These are phyloP conservation scores for Pantelozetes paolii DNA, from an alignment of 2,888 invertebrate genomes.

Conservation along the genomic window DNA sequence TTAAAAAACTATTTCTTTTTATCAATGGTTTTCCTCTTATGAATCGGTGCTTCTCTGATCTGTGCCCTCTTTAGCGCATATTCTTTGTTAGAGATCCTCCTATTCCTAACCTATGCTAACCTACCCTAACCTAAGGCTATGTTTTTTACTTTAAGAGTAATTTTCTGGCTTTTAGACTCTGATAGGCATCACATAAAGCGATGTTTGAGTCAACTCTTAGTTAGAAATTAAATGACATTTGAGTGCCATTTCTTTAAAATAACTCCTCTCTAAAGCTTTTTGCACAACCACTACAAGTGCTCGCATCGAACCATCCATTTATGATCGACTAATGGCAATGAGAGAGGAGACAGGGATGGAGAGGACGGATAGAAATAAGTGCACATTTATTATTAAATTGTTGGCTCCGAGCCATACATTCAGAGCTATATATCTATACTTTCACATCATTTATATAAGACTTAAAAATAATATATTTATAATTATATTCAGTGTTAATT, in stretches of 20 bases:
- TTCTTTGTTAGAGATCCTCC: constrained; percentile 27
- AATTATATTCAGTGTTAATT: constrained; percentile 30
- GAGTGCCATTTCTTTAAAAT: constrained; percentile 34
- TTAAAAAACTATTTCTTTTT: too few relatives aligned
- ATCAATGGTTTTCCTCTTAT: constrained; percentile 2
- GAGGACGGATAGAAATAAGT: constrained; percentile 1
- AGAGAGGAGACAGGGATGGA: background rate
- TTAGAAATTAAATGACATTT: constrained; percentile 34
- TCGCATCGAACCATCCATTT: constrained; percentile 33
- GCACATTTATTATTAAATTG: constrained; percentile 25
- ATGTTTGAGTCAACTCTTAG: constrained; percentile 31
- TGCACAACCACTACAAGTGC: constrained; percentile 24
- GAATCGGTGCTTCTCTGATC: constrained; percentile 21
- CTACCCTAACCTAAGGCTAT: constrained; percentile 26
- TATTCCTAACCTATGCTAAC: background rate
- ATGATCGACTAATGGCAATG: constrained; percentile 29
- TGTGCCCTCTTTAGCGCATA: constrained; percentile 5
- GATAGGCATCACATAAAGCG: constrained; percentile 31
- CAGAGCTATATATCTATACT: background rate
- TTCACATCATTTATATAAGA: background rate
- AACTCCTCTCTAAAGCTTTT: constrained; percentile 19
- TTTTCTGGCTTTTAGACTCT: constrained; percentile 35
- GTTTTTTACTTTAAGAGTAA: constrained; percentile 8
- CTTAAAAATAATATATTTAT: background rate
- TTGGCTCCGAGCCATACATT: constrained; percentile 3